Percentiles rank a stretch among this genome's conserved stretches.
phyloP scores from a whole-genome alignment of 2,113 vertebrate species.

The Pseudopipra pipra region DNA sequence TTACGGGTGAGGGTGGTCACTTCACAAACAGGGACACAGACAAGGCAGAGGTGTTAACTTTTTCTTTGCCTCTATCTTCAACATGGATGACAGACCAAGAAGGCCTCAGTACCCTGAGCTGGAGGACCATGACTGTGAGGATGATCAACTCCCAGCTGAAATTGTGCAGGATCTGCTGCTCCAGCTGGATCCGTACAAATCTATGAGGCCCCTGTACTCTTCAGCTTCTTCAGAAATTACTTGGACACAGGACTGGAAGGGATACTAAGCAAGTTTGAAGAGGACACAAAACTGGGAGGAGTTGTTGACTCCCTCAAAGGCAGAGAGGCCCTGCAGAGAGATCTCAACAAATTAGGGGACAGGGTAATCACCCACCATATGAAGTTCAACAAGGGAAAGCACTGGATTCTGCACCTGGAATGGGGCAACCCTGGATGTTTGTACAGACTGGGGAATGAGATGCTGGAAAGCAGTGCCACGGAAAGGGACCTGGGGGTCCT shows the following conservation, averaged over 20 bases:
- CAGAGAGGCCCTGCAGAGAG: background rate
- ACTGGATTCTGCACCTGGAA: background rate
- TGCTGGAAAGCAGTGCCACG: background rate
- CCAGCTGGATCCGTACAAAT: background rate
- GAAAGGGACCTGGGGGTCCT: background rate
- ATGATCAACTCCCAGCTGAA: background rate
- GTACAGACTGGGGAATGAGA: background rate
- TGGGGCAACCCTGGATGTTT: background rate
- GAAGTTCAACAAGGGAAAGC: background rate
- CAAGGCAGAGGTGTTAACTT: background rate
- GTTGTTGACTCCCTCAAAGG: background rate
- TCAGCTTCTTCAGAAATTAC: background rate
- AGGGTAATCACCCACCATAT: background rate
- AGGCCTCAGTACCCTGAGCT: background rate
- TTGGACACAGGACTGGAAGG: background rate
- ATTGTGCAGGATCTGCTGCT: background rate
- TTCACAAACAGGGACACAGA: background rate
- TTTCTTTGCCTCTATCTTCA: background rate
- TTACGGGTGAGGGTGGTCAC: background rate
- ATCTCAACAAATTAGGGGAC: background rate
- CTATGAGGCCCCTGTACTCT: background rate
- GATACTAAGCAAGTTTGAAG: background rate
- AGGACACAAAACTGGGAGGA: background rate
- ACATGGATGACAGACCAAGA: background rate
- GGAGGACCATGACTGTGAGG: background rate